A percentile compares a stretch with the other conserved stretches of the same genome.
Evolutionary conservation across 2,113 vertebrate species (phyloP).

Genomic region (Ailuropoda melanoleuca): DNA sequence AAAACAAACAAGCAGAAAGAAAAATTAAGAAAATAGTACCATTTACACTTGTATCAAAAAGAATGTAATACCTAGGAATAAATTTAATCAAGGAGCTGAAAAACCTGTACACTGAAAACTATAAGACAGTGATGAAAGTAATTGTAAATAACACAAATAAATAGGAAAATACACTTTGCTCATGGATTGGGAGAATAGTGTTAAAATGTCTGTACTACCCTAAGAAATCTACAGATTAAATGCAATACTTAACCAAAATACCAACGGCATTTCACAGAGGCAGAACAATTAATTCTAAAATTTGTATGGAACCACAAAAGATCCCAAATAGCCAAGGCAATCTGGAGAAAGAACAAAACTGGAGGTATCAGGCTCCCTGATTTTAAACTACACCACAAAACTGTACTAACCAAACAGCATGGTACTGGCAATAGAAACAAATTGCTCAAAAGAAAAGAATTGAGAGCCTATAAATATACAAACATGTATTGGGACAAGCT

Average conservation of each 20-base stretch:
- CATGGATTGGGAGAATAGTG: not conserved
- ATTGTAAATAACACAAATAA: not conserved
- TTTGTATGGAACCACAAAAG: not conserved
- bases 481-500: not conserved
- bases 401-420: not conserved
- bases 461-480: not conserved
- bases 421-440: not conserved
- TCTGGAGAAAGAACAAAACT: not conserved
- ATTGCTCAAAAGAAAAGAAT: not conserved
- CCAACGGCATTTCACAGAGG: not conserved
- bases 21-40: not conserved
- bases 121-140: not conserved
- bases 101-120: not conserved
- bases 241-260: not conserved
- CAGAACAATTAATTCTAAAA: not conserved
- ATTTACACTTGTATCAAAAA: not conserved
- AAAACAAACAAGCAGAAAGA: not conserved
- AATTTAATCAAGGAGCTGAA: not conserved
- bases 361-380: not conserved
- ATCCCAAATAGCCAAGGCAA: not conserved
- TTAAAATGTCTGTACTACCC: not conserved
- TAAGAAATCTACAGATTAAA: not conserved
- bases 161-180: not conserved
- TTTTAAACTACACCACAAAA: not conserved
- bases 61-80: not conserved